Evolutionary conservation across 2,888 invertebrate genomes (phyloP), one percentile per base, ranked within the genome.

Genomic region (Rhagium mordax): DNA sequence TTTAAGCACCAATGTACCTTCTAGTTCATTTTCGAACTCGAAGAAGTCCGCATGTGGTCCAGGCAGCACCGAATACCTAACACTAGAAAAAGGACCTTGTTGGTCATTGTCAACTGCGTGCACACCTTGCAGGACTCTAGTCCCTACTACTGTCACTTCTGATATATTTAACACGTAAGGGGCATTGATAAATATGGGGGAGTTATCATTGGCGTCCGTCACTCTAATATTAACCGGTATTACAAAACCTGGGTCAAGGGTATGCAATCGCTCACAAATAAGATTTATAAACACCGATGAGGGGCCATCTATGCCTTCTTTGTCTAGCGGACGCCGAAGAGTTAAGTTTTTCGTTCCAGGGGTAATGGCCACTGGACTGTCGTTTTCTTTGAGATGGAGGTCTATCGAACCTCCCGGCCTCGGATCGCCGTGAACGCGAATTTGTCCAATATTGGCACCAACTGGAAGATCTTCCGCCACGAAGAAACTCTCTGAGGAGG

Each of bases 151-250:
- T 24, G 93, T 92, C 82, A 95, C 95, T 91, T 96, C 96, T 0
- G 96, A 95, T 70, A 96, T 92, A 80, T 96, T 95, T 79, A 94
- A 90, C 60, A 92, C 91, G 87, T 95, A 96, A 0, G 96, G 96
- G 0, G 94, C 94, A 78, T 94, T 95, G 73, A 92, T 89, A 90
- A 96, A 96, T 83, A 90, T 90, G 0, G 96, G 96, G 7, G 95
- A 94, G 88, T 97, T 96, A 88, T 97, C 97, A 87, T 97, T 97
- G 74, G 95, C 95, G 88, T 97, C 97, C 79, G 95, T 96, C 72
- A 97, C 96, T 80, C 96, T 91, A 65, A 95, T 93, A 79, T 94
- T 94, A 41, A 95, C 93, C 0, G 95, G 95, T 84, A 95, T 94
- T 70, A 93, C 91, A 85, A 95, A 94, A 77, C 93, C 94, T 91